These are phyloP conservation scores for Loripinus fragilis DNA, from an alignment of 2,888 invertebrate genomes.

Conservation along the genomic window DNA sequence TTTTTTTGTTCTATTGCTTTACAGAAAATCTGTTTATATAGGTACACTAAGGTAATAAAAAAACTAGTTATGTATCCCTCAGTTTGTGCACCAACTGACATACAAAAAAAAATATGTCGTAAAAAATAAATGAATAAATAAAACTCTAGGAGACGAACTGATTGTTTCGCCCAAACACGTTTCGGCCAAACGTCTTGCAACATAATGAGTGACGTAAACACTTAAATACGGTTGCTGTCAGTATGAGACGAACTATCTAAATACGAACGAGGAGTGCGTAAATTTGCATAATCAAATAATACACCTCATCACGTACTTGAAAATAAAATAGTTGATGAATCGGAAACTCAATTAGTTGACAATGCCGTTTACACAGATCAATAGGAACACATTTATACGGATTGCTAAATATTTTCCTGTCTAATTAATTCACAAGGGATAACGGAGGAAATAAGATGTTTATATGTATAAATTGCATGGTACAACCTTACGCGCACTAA, in stretches of 20 bases:
- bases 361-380: slow-evolving; percentile 30
- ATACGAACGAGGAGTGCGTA: slow-evolving; percentile 7
- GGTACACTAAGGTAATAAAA: no score
- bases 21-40: no score
- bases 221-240: background rate
- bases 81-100: no score
- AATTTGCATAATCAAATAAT: slow-evolving; percentile 54
- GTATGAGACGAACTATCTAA: slow-evolving; percentile 6
- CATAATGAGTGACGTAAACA: background rate
- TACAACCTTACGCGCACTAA: no score
- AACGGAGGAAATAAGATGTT: background rate
- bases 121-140: no score
- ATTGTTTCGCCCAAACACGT: no score
- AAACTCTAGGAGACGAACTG: no score
- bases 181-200: no score
- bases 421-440: background rate
- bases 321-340: slow-evolving; percentile 43
- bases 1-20: no score
- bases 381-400: slow-evolving; percentile 4
- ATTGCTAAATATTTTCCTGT: slow-evolving; percentile 22
- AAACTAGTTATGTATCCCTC: no score
- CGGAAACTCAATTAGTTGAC: slow-evolving; percentile 48
- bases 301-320: slow-evolving; percentile 39
- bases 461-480: background rate
- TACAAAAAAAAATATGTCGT: no score